These are phyloP conservation scores for Drosophila bunnanda DNA, from an alignment of 2,888 invertebrate species.

Conservation along the genomic window DNA sequence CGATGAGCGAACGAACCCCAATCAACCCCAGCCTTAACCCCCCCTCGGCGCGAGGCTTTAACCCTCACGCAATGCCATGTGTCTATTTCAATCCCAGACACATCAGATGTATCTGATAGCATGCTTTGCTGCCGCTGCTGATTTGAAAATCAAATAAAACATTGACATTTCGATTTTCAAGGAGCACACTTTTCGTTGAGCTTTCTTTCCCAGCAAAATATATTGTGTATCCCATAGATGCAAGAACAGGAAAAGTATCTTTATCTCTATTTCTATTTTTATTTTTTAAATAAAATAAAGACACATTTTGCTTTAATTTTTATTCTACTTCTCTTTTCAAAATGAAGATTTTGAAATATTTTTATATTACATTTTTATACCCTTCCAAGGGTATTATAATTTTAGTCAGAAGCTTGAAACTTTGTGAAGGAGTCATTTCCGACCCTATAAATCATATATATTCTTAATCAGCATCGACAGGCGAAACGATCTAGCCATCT, in stretches of 20 bases:
- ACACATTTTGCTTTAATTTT: neutral
- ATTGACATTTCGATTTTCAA: constrained; percentile 49
- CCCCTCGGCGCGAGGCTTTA: constrained; percentile 8
- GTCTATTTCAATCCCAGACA: constrained; percentile 63
- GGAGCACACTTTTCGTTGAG: constrained; percentile 21
- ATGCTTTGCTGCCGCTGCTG: constrained; percentile 52
- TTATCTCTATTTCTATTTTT: too few relatives aligned
- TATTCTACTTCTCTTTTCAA: neutral
- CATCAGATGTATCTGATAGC: constrained; percentile 45
- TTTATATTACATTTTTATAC: too few relatives aligned
- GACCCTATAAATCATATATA: too few relatives aligned
- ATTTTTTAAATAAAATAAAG: neutral
- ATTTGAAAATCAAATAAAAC: constrained; percentile 75
- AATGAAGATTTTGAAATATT: neutral
- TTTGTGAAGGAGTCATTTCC: too few relatives aligned
- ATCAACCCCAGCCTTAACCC: constrained; percentile 13
- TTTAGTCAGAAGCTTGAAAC: too few relatives aligned
- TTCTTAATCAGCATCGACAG: too few relatives aligned
- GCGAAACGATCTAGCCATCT: too few relatives aligned
- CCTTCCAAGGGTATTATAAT: too few relatives aligned
- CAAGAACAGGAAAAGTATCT: neutral
- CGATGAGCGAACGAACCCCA: constrained; percentile 68
- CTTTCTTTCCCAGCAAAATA: constrained; percentile 12
- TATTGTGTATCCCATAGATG: constrained; percentile 6
- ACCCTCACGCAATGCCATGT: constrained; percentile 52